Evolutionary conservation across 1,140 invertebrate species (phyloP), one percentile per base, ranked within the genome.

Genomic region (Zaprionus capensis): DNA sequence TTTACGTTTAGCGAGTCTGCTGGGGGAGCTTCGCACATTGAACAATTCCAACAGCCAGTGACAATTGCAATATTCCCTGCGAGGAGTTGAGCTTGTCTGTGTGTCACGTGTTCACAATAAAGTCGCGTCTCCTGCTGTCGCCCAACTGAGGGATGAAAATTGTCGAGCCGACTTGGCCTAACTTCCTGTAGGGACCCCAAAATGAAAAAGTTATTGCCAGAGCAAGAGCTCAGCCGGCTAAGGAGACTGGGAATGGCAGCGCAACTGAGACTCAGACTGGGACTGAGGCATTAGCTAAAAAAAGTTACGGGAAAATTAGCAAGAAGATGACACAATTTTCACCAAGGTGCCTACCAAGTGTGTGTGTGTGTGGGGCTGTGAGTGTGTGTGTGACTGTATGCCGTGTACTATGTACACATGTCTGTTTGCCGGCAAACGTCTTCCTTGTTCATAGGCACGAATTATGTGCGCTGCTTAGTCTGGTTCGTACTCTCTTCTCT

Each of bases 101-200:
- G 53, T 73, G 83, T 86, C 83, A 87, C 83, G 83, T 80, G 83
- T 86, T 62, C 51, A 74, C 80, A 74, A 79, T 80, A 75, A 86
- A 87, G 67, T 44, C 51, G 36, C 34, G 41, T 26, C 34, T 26
- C 41, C 34, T 46, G 28, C 28, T 15, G 51, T 38, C 51, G 24
- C 17, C 41, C 34, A 28, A 62, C 14, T 5, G 17, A 22, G 46
- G 57, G 28, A 66, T 36, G 75, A 24, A 83, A 83, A 71, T 85
- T 81, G 68, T 76, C 53, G 68, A 73, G 76, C 74, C 82, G 79
- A 79, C 55, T 87, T 76, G 76, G 80, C 71, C 77, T 78, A 75
- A 82, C 80, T 36, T 70, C 66, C 71, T 44, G 71, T 56, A 58
- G 75, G 59, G 59, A 44, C 9, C 41, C 22, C 22, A 46, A 71